Evolutionary conservation across 2,797 vertebrate species (phyloP), one percentile per base, ranked within the genome.

Genomic region (Pipistrellus nathusii): DNA sequence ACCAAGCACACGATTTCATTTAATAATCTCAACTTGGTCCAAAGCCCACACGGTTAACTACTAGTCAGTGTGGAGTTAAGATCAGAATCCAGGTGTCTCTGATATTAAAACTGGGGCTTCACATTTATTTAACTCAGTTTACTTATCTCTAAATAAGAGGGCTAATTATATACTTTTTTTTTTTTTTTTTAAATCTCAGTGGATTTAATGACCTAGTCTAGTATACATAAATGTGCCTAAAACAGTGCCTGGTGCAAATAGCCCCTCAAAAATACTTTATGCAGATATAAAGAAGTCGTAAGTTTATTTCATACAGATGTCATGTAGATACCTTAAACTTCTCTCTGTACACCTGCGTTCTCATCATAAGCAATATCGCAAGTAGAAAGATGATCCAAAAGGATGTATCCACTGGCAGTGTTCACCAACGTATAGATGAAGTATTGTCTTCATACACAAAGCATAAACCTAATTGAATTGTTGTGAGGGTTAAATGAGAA

Each of bases 251-350:
- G 27, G 71, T n/a, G n/a, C 53, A 83, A 81, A 82, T 9, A 78
- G 25, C 25, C 3, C 51, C 44, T 91, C 46, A 46, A 66, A 91
- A 92, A 88, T 30, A 7, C 41, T 87, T 73, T 41, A 57, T 75
- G 85, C 17, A 90, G 32, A 69, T 85, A n/a, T 20, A 88, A 95
- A 77, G 38, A 77, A 78, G 62, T 82, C 3, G 5, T 84, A 88
- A 75, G 38, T 85, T 86, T 85, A 76, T 92, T 93, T 91, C 75
- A 71, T 90, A 72, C 8, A 93, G 21, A 66, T 85, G 57, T 23
- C 44, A 32, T 27, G 5, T 83, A 94, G 41, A 30, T 91, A 3
- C 21, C 20, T 72, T 94, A 68, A 85, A 76, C 9, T 64, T 83
- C 14, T 64, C 91, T 85, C 14, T 88, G n/a, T 95, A 69, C 27